These are phyloP conservation scores for Gymnothorax reevesii DNA, from an alignment of 2,797 vertebrate species.

Conservation along the genomic window DNA sequence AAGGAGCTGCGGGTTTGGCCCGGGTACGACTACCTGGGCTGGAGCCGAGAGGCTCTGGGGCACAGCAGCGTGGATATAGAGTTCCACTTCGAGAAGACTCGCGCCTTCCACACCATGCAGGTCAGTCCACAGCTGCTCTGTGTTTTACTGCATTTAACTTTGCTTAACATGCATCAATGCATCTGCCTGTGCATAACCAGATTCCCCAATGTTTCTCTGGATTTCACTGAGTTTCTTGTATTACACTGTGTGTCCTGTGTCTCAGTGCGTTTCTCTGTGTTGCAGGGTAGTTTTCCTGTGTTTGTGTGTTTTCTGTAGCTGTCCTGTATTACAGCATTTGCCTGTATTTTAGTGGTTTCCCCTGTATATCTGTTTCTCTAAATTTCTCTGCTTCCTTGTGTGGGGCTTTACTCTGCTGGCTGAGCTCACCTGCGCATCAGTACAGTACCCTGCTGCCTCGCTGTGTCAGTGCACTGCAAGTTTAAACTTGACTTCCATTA, in stretches of 20 bases:
- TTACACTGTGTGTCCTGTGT: conserved; percentile 25
- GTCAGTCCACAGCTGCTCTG: conserved; percentile 47
- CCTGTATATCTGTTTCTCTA: neutral
- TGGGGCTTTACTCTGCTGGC: neutral
- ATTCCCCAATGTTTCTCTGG: neutral
- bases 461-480: neutral
- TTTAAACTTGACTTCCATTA: neutral
- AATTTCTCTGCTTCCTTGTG: neutral
- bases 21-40: conserved; percentile 92
- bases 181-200: neutral
- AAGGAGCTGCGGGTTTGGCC: conserved; percentile 92
- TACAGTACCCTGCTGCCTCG: neutral
- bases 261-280: neutral
- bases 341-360: neutral
- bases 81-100: conserved; percentile 84
- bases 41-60: conserved; percentile 79
- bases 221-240: conserved; percentile 28
- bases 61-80: conserved; percentile 83
- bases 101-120: conserved; percentile 77
- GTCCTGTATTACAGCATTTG: neutral
- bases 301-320: neutral
- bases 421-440: neutral
- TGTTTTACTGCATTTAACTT: neutral
- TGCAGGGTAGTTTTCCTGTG: neutral
- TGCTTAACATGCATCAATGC: neutral